A percentile compares a stretch with the other conserved stretches of the same genome.
phyloP scores from a whole-genome alignment of 2,797 vertebrate genomes.

The Paguma larvata region DNA sequence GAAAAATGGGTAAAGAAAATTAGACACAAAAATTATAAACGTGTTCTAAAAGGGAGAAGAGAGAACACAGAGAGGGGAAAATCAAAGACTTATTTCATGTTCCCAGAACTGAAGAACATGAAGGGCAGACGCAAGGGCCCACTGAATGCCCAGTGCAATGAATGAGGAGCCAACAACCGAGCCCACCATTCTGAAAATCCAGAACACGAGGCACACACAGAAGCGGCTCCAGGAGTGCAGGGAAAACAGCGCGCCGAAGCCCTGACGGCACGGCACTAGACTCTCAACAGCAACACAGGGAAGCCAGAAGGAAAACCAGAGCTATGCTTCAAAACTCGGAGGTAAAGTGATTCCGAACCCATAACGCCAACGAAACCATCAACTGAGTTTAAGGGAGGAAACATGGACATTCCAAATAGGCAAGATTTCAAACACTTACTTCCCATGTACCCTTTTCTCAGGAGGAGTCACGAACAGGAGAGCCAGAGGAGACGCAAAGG shows the following conservation, averaged over 20 bases:
- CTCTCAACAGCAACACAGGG: not conserved
- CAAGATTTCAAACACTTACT: not conserved
- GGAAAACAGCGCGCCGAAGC: not conserved
- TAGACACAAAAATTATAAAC: not conserved
- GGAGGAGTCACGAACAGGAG: not conserved
- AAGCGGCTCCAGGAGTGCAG: not conserved
- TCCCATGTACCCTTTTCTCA: not conserved
- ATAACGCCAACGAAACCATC: not conserved
- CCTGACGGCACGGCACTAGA: not conserved
- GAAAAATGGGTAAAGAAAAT: slow-evolving; percentile 15
- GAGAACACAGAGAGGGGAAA: not conserved
- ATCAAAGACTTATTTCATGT: not conserved
- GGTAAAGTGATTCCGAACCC: not conserved
- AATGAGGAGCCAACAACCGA: not conserved
- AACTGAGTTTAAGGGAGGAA: not conserved
- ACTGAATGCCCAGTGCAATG: not conserved
- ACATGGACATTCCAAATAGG: not conserved
- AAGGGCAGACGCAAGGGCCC: not conserved
- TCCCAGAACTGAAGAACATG: not conserved
- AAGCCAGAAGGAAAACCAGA: not conserved
- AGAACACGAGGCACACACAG: not conserved
- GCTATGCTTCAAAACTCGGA: not conserved
- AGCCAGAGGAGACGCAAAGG: not conserved
- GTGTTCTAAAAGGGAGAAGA: slow-evolving; percentile 17
- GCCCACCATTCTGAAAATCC: not conserved